Conservation (phyloP, 2,797 vertebrate species). For the Characodon lateralis region DNA sequence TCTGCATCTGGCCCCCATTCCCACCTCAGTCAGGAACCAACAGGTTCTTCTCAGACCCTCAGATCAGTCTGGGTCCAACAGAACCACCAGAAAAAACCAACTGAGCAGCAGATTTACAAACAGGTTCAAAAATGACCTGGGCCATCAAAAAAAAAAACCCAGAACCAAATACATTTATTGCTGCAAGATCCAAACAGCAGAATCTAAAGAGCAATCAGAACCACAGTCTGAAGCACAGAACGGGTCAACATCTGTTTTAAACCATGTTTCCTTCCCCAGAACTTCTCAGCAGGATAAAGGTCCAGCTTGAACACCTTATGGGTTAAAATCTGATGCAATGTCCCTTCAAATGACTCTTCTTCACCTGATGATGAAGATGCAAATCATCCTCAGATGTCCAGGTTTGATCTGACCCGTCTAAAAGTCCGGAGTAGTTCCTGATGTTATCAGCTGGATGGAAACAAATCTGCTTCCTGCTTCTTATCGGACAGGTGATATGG, state of each 20-base stretch:
- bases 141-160: no score
- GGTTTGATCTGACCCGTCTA: conserved; percentile 15
- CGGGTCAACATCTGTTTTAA: no score
- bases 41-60: conserved; percentile 1
- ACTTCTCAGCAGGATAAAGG: not conserved
- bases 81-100: no score
- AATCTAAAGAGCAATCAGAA: not conserved
- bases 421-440: conserved; percentile 12
- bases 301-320: not conserved
- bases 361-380: conserved; percentile 15
- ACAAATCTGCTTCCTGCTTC: not conserved
- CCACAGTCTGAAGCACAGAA: not conserved
- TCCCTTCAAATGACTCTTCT: conserved; percentile 9
- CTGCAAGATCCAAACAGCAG: no score
- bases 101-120: no score
- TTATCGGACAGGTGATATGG: not conserved
- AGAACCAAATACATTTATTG: no score
- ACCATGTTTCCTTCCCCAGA: not conserved
- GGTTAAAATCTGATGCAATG: not conserved
- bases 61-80: no score
- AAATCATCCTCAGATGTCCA: conserved; percentile 32
- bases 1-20: conserved; percentile 40
- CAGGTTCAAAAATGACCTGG: no score
- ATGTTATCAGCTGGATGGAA: conserved; percentile 16
- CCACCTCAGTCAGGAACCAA: conserved; percentile 65